Evolutionary conservation across 1,140 invertebrate species (phyloP), one percentile per base, ranked within the genome.

Genomic region (Polypedilum vanderplanki): DNA sequence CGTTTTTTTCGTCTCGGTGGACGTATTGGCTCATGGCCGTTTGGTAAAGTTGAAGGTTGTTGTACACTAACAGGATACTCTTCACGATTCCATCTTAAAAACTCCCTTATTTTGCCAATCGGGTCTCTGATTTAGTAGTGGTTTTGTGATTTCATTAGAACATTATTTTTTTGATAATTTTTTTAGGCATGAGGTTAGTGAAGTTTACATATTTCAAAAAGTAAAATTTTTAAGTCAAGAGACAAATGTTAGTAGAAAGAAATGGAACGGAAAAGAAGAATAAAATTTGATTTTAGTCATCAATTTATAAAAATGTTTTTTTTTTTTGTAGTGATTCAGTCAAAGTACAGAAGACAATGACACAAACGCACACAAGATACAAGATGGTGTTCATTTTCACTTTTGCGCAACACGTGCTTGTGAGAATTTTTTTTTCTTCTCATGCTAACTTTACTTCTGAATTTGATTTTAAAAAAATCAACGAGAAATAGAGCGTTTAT

Each of bases 261-360:
- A 57, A 57, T 57, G 46, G 46, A 57, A 57, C 46, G 46, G 46
- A 57, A 57, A 57, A 57, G 46, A 57, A 57, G 46, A 57, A 57
- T 57, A 57, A 57, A 57, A 57, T 57, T 57, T n/a, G n/a, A 57
- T 57, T 57, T 57, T 57, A 57, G 46, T 57, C 46, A 46, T 46
- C 41, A 46, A 46, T 12, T 57, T 57, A 12, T 57, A 15, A n/a
- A 57, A n/a, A n/a, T 46, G 15, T 46, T 46, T 3, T 4, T 57
- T 4, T 57, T 57, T 57, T n/a, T 57, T 57, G 46, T 4, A 57
- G n/a, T 46, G 8, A 46, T 57, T 57, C 15, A n/a, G 46, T 57
- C n/a, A 57, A n/a, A n/a, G 46, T 57, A n/a, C 12, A 57, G 12
- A 57, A n/a, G 46, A 57, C 12, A 57, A 57, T n/a, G 12, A 57